Base-by-base conservation (phyloP, 1,140 invertebrate species). In the Drosophila ambigua region DNA sequence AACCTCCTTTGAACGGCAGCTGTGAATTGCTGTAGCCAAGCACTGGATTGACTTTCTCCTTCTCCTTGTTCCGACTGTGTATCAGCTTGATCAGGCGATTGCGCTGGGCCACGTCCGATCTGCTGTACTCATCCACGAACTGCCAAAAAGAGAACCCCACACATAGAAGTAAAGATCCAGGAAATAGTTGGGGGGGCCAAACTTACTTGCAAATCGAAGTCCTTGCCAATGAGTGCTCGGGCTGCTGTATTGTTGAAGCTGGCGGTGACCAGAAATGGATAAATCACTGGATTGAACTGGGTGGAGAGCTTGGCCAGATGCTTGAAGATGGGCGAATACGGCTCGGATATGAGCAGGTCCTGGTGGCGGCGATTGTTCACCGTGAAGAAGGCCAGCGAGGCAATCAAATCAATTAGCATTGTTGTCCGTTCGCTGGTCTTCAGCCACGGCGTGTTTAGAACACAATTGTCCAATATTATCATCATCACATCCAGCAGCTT, bases 401-500 rank as follows among this genome's bases (percentile, higher is more conserved):
- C 92, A 46, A 94, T 93, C 59, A 94, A 89, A 66, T 94, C 93
- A 51, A 93, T 81, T 23, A 94, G 91, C 92, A 94, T 92, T 2
- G 92, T 92, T 66, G 93, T 92, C 3, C 92, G 92, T 35, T 85
- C 79, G 78, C 90, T 79, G 91, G 92, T 89, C 89, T 82, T 77
- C 81, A 60, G 66, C 20, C 90, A 82, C 11, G 92, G 78, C 4
- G 87, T 72, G 15, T 93, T 93, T 51, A 94, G 93, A 41, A 94
- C 94, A 83, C 96, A 96, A 77, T 96, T 97, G 94, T 96, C 96
- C 51, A 98, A 94, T 69, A 98, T 93, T 92, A 97, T 96, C 81
- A 95, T 96, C 55, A 96, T 94, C 79, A 98, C 97, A 90, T 98
- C 95, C n/a, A 97, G 94, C 92, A 97, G 96, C 91, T 98, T 97